Percentiles rank a stretch among this genome's conserved stretches.
Conservation (phyloP, 2,797 vertebrate species). For the Alca torda region DNA sequence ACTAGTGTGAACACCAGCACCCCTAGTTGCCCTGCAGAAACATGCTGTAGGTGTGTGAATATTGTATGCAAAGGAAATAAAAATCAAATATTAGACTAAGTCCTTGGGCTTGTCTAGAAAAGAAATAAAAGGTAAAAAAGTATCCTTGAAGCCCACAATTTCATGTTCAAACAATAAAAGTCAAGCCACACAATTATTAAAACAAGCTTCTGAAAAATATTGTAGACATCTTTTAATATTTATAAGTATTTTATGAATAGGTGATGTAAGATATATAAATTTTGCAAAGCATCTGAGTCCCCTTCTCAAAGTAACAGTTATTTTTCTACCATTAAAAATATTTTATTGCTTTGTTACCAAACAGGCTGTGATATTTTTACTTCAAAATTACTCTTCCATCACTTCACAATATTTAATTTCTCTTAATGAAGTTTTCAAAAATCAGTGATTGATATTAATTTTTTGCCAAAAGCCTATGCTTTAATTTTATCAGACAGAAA, state of each 20-base stretch:
- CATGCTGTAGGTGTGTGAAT: not conserved
- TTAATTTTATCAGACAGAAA: not conserved
- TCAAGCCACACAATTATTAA: not conserved
- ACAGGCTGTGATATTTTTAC: not conserved
- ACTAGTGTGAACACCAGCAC: not conserved
- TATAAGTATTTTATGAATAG: not conserved
- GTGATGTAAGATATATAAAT: not conserved
- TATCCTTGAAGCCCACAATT: not conserved
- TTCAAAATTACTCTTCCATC: not conserved
- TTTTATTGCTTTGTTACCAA: not conserved
- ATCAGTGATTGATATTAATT: not conserved
- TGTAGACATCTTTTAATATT: not conserved
- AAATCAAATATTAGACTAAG: not conserved
- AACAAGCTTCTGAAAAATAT: not conserved
- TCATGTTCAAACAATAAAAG: not conserved
- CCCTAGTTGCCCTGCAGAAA: not conserved
- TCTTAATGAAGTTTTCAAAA: not conserved
- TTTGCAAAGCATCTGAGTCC: not conserved
- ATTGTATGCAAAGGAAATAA: not conserved
- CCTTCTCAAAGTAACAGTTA: not conserved
- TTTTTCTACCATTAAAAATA: not conserved
- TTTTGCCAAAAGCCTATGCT: not conserved
- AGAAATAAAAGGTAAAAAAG: not conserved
- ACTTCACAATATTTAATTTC: not conserved
- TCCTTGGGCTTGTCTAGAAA: not conserved